A percentile compares a stretch with the other conserved stretches of the same genome.
phyloP scores from a whole-genome alignment of 2,888 invertebrate genomes.

The Drosophila prolongata region DNA sequence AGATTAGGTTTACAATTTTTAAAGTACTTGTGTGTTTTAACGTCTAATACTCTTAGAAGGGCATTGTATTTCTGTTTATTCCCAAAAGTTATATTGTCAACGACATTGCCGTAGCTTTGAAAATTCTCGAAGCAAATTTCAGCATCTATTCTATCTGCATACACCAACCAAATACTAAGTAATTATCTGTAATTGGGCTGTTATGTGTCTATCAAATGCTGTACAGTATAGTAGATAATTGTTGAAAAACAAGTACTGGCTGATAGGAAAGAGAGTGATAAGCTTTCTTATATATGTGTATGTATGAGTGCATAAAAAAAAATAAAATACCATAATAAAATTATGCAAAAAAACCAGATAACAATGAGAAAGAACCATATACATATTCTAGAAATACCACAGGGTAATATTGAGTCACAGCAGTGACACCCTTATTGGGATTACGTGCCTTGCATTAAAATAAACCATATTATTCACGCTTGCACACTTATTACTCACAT shows the following conservation, averaged over 20 bases:
- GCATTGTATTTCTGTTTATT: neutral
- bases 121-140: neutral
- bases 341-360: neutral
- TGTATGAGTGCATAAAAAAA: neutral
- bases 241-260: conserved; percentile 10
- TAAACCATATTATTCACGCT: conserved; percentile 18
- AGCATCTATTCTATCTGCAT: neutral
- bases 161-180: conserved; percentile 6
- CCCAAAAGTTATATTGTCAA: neutral
- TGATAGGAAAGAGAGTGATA: conserved; percentile 13
- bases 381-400: neutral
- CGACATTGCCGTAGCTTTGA: too few species aligned
- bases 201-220: conserved; percentile 23
- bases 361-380: neutral
- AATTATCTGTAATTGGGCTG: conserved; percentile 36
- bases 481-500: conserved; percentile 23
- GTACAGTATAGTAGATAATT: conserved; percentile 23
- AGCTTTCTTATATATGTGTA: neutral
- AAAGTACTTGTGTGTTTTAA: neutral
- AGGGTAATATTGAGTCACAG: conserved; percentile 12
- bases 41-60: too few species aligned
- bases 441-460: conserved; percentile 34
- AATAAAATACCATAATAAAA: neutral
- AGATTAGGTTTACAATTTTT: too few species aligned
- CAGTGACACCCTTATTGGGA: conserved; percentile 3